These are phyloP conservation scores for Natrix natrix DNA, from an alignment of 2,797 vertebrate species.

Conservation along the genomic window DNA sequence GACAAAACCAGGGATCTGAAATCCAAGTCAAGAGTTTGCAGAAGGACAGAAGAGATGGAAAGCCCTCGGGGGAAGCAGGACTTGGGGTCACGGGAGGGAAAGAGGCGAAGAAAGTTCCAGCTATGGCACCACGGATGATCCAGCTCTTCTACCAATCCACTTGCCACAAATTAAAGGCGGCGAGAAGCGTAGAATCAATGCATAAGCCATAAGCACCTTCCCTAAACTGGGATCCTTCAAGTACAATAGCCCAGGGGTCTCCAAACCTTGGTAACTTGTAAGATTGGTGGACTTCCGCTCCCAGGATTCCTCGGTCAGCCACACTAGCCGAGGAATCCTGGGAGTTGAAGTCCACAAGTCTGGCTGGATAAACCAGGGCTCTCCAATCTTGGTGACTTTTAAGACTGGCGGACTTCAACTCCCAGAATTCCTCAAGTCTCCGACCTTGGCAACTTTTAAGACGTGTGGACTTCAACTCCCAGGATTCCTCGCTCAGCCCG, in stretches of 20 bases:
- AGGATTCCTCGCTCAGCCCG: no score
- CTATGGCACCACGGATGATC: background rate
- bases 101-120: background rate
- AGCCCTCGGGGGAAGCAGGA: background rate
- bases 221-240: background rate
- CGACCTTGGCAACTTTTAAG: no score
- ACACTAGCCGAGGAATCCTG: no score
- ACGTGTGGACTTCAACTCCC: no score
- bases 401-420: no score
- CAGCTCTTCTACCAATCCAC: background rate
- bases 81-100: background rate
- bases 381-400: no score
- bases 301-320: no score
- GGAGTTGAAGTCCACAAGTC: no score
- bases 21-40: background rate
- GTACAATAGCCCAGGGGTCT: background rate
- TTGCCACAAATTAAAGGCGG: background rate
- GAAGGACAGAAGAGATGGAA: background rate
- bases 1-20: background rate
- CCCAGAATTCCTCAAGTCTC: no score
- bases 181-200: background rate
- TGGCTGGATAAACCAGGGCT: no score
- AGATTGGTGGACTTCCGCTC: background rate
- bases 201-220: background rate
- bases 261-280: background rate